Percentiles rank a stretch among this genome's conserved stretches.
Evolutionary conservation across 2,888 invertebrate species (phyloP).

Genomic region (Boloria euphrosyne): DNA sequence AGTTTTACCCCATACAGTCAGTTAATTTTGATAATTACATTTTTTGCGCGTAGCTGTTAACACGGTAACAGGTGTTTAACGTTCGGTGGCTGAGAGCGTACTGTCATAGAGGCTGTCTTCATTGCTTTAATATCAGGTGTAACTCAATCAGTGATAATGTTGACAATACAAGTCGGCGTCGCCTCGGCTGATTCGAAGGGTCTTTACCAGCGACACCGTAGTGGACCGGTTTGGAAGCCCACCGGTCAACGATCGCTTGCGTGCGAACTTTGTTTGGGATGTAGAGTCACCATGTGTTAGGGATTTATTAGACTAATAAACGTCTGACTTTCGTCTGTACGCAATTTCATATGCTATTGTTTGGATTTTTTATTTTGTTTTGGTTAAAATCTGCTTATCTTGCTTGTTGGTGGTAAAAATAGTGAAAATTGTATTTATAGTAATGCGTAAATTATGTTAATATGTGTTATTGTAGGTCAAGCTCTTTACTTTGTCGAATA

Average conservation of each 20-base stretch:
- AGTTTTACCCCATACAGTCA: conserved; percentile 49
- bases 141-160: conserved; percentile 67
- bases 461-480: too few species aligned
- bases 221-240: conserved; percentile 52
- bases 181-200: conserved; percentile 36
- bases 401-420: too few species aligned
- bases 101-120: conserved; percentile 54
- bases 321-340: neutral
- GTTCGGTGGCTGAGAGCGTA: conserved; percentile 51
- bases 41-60: conserved; percentile 46
- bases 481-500: too few species aligned
- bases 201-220: conserved; percentile 40
- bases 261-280: conserved; percentile 40
- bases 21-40: conserved; percentile 45
- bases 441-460: too few species aligned
- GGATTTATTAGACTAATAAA: neutral
- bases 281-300: conserved; percentile 31
- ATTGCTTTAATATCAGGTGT: conserved; percentile 67
- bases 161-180: conserved; percentile 51
- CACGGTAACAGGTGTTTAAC: conserved; percentile 51
- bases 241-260: conserved; percentile 52
- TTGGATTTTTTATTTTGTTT: too few species aligned
- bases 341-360: too few species aligned
- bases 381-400: too few species aligned
- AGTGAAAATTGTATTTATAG: too few species aligned